A percentile compares a stretch with the other conserved stretches of the same genome.
phyloP scores from a whole-genome alignment of 2,888 invertebrate species.

The Temnothorax unifasciatus region DNA sequence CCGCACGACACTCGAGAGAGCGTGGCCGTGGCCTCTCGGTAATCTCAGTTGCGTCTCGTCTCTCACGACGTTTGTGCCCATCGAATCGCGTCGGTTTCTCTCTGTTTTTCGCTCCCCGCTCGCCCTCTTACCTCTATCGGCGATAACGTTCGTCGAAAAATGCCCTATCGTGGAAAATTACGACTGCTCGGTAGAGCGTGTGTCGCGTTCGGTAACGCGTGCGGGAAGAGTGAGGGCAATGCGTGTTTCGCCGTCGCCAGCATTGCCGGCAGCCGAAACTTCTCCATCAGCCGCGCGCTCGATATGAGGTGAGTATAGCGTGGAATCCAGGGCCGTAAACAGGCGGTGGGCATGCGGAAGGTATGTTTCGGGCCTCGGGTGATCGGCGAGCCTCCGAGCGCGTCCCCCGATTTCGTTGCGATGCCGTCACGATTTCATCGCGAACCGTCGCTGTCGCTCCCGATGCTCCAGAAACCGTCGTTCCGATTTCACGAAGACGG shows the following conservation, averaged over 20 bases:
- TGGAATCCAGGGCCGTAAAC: background rate
- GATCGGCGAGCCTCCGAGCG: background rate
- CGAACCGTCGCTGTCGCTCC: too few relatives aligned
- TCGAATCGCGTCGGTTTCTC: background rate
- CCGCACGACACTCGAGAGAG: conserved; percentile 52
- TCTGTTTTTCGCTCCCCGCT: background rate
- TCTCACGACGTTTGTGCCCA: conserved; percentile 56
- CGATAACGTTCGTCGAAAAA: background rate
- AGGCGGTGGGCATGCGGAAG: background rate
- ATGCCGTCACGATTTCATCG: too few relatives aligned
- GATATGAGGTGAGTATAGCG: conserved; percentile 80
- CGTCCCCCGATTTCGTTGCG: background rate
- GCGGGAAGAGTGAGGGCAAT: conserved; percentile 57
- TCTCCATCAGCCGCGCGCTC: conserved; percentile 76
- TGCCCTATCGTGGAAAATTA: conserved; percentile 79
- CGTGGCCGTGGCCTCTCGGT: background rate
- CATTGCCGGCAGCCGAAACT: conserved; percentile 75
- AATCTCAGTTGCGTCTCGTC: conserved; percentile 74
- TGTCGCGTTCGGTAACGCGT: conserved; percentile 67
- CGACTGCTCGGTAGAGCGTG: conserved; percentile 76
- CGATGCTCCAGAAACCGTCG: background rate
- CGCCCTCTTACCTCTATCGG: background rate
- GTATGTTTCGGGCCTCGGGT: background rate
- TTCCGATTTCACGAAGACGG: background rate
- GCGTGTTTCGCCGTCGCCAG: conserved; percentile 65